Percentiles rank a stretch among this genome's conserved stretches.
Evolutionary conservation across 2,113 vertebrate species (phyloP).

Genomic region (Rattus norvegicus): GRCr8 NC_086036.1:29025001-29025500

Average conservation of each 20-base stretch:
- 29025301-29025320: constrained; percentile 1
- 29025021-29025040: background rate
- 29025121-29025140: background rate
- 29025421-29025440: background rate
- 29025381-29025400: background rate
- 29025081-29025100: background rate
- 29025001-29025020: background rate
- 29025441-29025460: background rate
- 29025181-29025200: background rate
- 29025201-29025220: background rate
- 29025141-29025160: background rate
- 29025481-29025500: background rate
- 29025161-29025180: background rate
- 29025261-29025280: background rate
- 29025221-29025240: background rate
- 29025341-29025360: background rate
- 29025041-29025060: background rate
- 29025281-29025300: background rate
- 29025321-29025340: background rate
- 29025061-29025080: background rate
- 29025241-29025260: background rate
- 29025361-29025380: background rate
- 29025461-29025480: background rate
- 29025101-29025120: background rate
- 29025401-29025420: background rate